Base-by-base conservation (phyloP, 2,797 vertebrate genomes). In the Fundulus diaphanus region DNA sequence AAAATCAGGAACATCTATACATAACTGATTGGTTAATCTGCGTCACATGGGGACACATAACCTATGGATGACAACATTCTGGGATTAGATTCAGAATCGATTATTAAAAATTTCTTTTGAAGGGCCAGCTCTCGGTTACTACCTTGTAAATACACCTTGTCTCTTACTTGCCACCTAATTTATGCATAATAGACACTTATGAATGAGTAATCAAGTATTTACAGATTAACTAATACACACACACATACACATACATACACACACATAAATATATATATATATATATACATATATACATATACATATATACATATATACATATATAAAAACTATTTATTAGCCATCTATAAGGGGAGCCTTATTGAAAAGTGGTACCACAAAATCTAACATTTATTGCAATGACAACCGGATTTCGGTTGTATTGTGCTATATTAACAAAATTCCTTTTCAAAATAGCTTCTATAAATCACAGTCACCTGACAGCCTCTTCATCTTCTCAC, bases 381-480 rank as follows among this genome's bases (percentile, higher is more conserved):
- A 18, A 5, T 31, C 7, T 40, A 4, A 40, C 9, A 20, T 22
- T 72, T 72, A 9, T 46, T 44, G 0, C 40, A 59, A 8, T 13
- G 52, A 46, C 20, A 72, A 13, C 9, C 46, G 15, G 7, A n/a
- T 54, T 37, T 54, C 12, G 12, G 31, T 70, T 44, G n/a, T 18
- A 24, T n/a, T 6, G 27, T 44, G 51, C 46, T 57, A 72, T 78
- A 76, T 67, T 42, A 70, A 54, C 52, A 70, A 74, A 78, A 27
- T 46, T 59, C 56, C 18, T 13, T 72, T 61, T 72, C 56, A 15
- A 7, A 27, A 48, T 70, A 65, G 72, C 66, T 57, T 22, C 27
- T 56, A 54, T 72, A 44, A 76, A 74, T 83, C 77, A 80, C 61
- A 57, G 71, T 74, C 16, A 1, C 61, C 68, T 49, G 52, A 79